Evolutionary conservation across 2,113 vertebrate genomes (phyloP).

Genomic region (Leiothrix lutea): DNA sequence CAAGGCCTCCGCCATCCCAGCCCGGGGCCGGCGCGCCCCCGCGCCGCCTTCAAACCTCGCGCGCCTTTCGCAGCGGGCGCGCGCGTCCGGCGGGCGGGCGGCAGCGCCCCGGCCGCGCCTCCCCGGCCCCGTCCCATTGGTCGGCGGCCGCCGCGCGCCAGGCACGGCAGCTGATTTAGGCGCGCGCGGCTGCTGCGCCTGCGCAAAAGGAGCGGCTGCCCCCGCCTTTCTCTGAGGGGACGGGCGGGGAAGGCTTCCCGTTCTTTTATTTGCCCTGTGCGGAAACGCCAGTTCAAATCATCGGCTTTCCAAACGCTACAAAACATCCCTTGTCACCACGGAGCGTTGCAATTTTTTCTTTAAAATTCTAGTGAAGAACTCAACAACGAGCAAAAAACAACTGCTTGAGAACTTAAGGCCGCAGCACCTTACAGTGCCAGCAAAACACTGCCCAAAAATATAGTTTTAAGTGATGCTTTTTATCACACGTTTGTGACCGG

Average conservation of each 20-base stretch:
- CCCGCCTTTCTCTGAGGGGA: accelerated
- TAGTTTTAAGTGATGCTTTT: accelerated
- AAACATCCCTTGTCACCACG: accelerated
- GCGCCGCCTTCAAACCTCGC: background rate
- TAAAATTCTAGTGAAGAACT: background rate
- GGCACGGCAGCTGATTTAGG: accelerated
- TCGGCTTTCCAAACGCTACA: no score
- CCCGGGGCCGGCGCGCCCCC: background rate
- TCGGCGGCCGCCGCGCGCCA: background rate
- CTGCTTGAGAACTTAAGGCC: accelerated
- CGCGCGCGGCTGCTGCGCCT: background rate
- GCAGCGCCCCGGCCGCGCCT: background rate
- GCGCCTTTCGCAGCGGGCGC: background rate
- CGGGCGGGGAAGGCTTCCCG: accelerated
- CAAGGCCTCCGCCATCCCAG: background rate
- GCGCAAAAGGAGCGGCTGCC: accelerated
- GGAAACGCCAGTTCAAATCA: accelerated
- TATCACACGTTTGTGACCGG: background rate
- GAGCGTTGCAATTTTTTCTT: background rate
- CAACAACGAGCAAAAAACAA: background rate
- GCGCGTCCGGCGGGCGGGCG: no score
- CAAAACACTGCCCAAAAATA: background rate
- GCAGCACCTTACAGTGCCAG: no score
- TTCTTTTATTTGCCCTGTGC: accelerated
- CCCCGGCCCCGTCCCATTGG: background rate